phyloP scores from a whole-genome alignment of 2,888 invertebrate genomes.

The Apodemia mormo region DNA sequence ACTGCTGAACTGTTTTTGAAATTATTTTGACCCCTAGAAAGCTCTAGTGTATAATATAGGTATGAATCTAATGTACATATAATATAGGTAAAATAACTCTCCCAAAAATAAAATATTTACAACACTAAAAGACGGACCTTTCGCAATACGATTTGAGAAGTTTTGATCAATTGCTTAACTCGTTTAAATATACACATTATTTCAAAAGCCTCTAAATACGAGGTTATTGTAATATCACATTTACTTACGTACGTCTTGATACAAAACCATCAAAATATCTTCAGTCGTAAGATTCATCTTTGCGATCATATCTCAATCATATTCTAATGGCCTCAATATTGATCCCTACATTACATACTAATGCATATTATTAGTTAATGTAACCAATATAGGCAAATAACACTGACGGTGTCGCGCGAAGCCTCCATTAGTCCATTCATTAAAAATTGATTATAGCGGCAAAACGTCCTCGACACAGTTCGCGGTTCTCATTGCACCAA shows the following conservation, averaged over 20 bases:
- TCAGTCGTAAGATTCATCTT: background rate
- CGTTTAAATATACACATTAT: too few species aligned
- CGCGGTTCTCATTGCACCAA: constrained; percentile 60
- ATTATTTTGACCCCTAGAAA: too few species aligned
- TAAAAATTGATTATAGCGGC: constrained; percentile 41
- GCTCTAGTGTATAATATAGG: too few species aligned
- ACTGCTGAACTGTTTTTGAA: too few species aligned
- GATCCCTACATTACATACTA: background rate
- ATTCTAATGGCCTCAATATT: background rate
- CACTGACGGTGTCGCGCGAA: constrained; percentile 36
- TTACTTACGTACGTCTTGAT: background rate
- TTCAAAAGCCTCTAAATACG: too few species aligned
- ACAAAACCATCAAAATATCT: background rate
- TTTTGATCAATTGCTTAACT: too few species aligned
- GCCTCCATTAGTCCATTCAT: constrained; percentile 39
- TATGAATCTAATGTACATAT: too few species aligned
- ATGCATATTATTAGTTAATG: background rate
- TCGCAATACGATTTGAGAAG: too few species aligned
- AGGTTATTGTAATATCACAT: too few species aligned
- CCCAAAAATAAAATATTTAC: too few species aligned
- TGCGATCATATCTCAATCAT: background rate
- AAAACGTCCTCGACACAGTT: constrained; percentile 61
- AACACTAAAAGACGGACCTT: too few species aligned
- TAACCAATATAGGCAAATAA: background rate
- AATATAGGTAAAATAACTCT: too few species aligned